phyloP scores from a whole-genome alignment of 1,140 invertebrate genomes.

The Thalassaphorura encarpata region DNA sequence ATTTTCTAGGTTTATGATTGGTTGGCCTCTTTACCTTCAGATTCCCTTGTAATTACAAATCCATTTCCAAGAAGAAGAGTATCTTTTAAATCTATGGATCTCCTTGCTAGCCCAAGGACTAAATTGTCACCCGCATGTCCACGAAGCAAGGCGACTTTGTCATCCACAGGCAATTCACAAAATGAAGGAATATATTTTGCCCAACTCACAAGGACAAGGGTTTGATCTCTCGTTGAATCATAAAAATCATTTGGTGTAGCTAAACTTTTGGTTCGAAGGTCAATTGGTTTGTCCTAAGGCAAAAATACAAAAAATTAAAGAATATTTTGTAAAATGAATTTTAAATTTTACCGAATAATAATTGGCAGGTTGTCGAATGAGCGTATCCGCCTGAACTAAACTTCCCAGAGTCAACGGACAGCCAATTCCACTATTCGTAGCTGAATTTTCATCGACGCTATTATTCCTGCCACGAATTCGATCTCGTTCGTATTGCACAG shows the following conservation, averaged over 20 bases:
- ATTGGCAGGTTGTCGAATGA: constrained; percentile 62
- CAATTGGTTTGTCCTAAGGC: too few species aligned
- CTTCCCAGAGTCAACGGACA: constrained; percentile 76
- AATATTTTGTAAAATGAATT: too few species aligned
- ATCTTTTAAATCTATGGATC: constrained; percentile 83
- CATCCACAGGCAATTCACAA: constrained; percentile 80
- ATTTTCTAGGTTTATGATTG: neutral
- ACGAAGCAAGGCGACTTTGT: constrained; percentile 83
- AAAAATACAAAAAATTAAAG: too few species aligned
- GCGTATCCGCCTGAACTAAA: constrained; percentile 84
- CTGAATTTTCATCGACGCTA: constrained; percentile 58
- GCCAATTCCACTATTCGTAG: constrained; percentile 53
- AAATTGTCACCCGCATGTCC: constrained; percentile 90
- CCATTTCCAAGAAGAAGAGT: constrained; percentile 86
- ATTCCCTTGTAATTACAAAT: constrained; percentile 80
- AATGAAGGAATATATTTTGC: constrained; percentile 97
- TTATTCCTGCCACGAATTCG: constrained; percentile 85
- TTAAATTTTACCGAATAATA: constrained; percentile 32
- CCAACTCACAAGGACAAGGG: constrained; percentile 94
- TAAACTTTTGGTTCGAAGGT: constrained; percentile 61
- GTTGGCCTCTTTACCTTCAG: constrained; percentile 62
- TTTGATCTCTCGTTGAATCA: constrained; percentile 95
- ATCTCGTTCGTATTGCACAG: constrained; percentile 97
- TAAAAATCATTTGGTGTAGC: constrained; percentile 91
- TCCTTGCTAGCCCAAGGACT: constrained; percentile 76